A percentile compares a stretch with the other conserved stretches of the same genome.
Conservation (phyloP, 92 coral and sea anemone genomes). For the Parazoanthus darwini region DNA sequence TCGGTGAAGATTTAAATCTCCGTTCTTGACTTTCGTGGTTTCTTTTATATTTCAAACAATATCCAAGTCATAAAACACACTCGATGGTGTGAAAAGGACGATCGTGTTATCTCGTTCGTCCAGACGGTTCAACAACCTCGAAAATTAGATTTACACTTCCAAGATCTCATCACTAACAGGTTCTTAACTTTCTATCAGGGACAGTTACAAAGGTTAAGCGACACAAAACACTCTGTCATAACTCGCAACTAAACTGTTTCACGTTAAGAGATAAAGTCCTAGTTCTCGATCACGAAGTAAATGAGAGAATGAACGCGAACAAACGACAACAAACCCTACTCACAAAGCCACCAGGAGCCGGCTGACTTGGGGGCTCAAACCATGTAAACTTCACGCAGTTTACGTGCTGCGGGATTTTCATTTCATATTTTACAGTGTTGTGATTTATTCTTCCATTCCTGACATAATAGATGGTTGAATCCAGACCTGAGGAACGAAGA, state of each 20-base stretch:
- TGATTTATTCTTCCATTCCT: constrained; percentile 67
- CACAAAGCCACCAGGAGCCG: background rate
- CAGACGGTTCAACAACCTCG: background rate
- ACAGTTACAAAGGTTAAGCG: background rate
- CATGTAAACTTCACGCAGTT: constrained; percentile 85
- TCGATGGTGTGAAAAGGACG: constrained; percentile 11
- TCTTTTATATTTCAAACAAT: background rate
- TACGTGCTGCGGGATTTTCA: constrained; percentile 76
- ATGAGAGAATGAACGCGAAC: background rate
- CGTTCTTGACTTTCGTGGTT: background rate
- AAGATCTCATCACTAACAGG: background rate
- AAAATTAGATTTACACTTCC: constrained; percentile 13
- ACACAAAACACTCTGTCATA: background rate
- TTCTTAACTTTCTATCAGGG: background rate
- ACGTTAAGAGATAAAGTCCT: background rate
- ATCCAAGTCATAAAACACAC: background rate
- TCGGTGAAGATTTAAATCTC: constrained; percentile 16
- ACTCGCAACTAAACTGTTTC: background rate
- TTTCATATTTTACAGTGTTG: constrained; percentile 73
- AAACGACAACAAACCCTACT: background rate
- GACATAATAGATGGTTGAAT: constrained; percentile 76
- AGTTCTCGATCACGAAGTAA: background rate
- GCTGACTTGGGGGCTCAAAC: constrained; percentile 46
- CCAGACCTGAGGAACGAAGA: constrained; percentile 56
- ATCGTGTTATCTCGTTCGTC: constrained; percentile 9